Evolutionary conservation across 2,113 vertebrate genomes (phyloP).

Genomic region (Hydropotes inermis): DNA sequence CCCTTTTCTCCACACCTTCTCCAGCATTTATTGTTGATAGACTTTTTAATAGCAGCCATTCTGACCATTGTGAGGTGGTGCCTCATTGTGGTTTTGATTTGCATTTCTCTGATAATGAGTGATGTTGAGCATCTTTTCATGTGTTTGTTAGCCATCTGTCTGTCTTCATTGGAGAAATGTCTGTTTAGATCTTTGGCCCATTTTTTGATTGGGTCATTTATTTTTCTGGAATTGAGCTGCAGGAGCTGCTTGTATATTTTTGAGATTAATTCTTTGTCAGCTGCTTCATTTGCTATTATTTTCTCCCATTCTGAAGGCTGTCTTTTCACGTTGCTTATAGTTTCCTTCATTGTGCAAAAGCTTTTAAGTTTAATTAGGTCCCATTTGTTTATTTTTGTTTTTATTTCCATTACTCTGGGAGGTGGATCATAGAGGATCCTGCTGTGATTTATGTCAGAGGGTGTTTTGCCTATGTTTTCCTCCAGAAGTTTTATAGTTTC

Average conservation of each 20-base stretch:
- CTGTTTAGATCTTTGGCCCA: neutral
- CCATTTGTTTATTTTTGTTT: neutral
- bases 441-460: neutral
- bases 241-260: neutral
- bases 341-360: neutral
- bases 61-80: fast-evolving
- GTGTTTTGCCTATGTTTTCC: neutral
- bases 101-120: neutral
- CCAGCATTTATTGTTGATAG: neutral
- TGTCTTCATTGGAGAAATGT: neutral
- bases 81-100: neutral
- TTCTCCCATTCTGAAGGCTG: neutral
- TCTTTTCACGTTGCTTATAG: neutral
- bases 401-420: neutral
- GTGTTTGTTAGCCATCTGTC: neutral
- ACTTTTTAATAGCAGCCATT: neutral
- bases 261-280: neutral
- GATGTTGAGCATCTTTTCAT: neutral
- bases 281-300: neutral
- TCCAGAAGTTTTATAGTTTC: neutral
- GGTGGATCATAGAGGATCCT: neutral
- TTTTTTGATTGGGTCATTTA: neutral
- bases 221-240: neutral
- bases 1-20: neutral
- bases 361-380: neutral